Evolutionary conservation across 1,140 invertebrate species (phyloP).

Genomic region (Reticulitermes speratus): DNA sequence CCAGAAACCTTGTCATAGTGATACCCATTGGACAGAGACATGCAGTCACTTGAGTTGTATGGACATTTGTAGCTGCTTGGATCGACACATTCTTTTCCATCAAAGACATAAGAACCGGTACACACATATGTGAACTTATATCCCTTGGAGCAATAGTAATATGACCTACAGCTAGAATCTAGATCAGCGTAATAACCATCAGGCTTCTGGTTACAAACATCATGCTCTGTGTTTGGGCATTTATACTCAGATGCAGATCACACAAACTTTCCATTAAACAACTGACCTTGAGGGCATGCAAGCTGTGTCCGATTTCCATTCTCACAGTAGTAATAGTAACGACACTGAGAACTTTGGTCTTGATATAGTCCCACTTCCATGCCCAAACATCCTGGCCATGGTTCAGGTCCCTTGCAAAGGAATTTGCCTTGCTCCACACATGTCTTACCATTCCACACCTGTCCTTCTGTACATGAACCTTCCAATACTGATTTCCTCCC

Average conservation of each 20-base stretch:
- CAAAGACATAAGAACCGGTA: constrained; percentile 51
- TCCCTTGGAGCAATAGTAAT: constrained; percentile 56
- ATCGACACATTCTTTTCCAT: constrained; percentile 54
- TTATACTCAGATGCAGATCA: constrained; percentile 43
- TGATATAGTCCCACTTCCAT: constrained; percentile 51
- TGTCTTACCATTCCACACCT: constrained; percentile 44
- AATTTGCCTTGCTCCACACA: constrained; percentile 38
- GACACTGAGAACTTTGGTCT: constrained; percentile 47
- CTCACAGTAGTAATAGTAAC: constrained; percentile 53
- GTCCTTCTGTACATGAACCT: constrained; percentile 41
- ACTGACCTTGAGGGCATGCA: constrained; percentile 46
- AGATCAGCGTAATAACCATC: constrained; percentile 59
- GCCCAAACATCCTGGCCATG: constrained; percentile 47
- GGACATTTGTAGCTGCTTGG: constrained; percentile 48
- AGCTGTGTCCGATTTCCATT: constrained; percentile 47
- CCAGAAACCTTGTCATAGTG: constrained; percentile 52
- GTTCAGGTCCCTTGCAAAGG: constrained; percentile 30
- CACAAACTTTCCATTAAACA: constrained; percentile 55
- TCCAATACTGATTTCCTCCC: constrained; percentile 40
- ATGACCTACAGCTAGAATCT: constrained; percentile 56
- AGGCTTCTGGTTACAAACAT: constrained; percentile 48
- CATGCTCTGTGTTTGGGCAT: constrained; percentile 51
- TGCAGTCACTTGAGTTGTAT: constrained; percentile 50
- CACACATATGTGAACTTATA: constrained; percentile 57
- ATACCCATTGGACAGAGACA: constrained; percentile 55